A percentile compares a stretch with the other conserved stretches of the same genome.
phyloP scores from a whole-genome alignment of 2,888 invertebrate genomes.

The Tachina fera region DNA sequence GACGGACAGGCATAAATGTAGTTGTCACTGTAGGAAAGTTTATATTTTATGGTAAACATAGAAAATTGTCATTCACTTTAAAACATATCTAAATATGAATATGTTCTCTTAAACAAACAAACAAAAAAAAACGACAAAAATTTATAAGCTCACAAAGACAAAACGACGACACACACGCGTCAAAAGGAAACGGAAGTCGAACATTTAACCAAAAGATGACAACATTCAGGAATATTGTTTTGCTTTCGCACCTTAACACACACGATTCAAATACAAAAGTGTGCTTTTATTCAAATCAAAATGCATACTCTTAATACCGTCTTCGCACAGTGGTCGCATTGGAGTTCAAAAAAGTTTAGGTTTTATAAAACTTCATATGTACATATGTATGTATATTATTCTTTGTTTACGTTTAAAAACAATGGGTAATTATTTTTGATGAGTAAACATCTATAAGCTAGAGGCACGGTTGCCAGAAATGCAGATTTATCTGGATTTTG shows the following conservation, averaged over 20 bases:
- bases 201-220: constrained; percentile 76
- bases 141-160: neutral
- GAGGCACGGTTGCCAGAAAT: too few species aligned
- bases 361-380: too few species aligned
- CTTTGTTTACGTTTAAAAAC: too few species aligned
- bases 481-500: too few species aligned
- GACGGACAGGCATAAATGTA: constrained; percentile 43
- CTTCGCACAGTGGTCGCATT: neutral
- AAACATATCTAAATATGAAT: constrained; percentile 68
- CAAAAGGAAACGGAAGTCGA: constrained; percentile 81
- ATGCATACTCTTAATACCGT: neutral
- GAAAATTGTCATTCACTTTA: constrained; percentile 57
- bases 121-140: neutral
- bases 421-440: too few species aligned
- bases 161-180: constrained; percentile 75
- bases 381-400: too few species aligned
- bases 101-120: constrained; percentile 19
- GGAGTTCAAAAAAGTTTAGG: neutral
- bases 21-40: constrained; percentile 30
- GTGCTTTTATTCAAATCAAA: constrained; percentile 28
- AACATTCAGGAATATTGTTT: constrained; percentile 57
- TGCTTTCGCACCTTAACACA: constrained; percentile 61
- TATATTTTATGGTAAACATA: constrained; percentile 25
- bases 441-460: too few species aligned
- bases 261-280: neutral